Evolutionary conservation across 2,797 vertebrate species (phyloP), one percentile per base, ranked within the genome.

Genomic region (Smutsia temminckii): DNA sequence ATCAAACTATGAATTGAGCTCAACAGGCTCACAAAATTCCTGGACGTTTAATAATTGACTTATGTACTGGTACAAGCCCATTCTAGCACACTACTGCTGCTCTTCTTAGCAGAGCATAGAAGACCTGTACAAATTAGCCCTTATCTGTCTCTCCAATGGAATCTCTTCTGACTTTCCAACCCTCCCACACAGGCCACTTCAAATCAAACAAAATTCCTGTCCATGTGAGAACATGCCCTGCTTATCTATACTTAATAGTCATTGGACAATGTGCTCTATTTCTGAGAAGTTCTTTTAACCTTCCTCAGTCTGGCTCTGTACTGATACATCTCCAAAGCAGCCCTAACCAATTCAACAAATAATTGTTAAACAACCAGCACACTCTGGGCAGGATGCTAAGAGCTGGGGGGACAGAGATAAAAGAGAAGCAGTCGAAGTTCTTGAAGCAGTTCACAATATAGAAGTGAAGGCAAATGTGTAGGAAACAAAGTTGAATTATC

Each of bases 281-380:
- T 93, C 81, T 81, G 75, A 68, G 86, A 92, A 88, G 46, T 71
- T 64, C 61, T 94, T 95, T 75, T 17, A 83, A 84, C 75, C n/a
- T 75, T 91, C 64, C 55, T 81, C 6, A 61, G 34, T 71, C 49
- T 61, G 42, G 69, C 34, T 69, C 53, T 59, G 14, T 23, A 75
- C 27, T 64, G 29, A 63, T 51, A 12, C n/a, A 61, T 37, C 34
- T 91, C 75, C 61, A 87, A 83, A 93, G 53, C 63, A 83, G 29
- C 37, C n/a, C 46, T 63, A 84, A 79, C 25, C 29, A 78, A 72
- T 64, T 88, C 69, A 78, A 95, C 40, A 78, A 87, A 53, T 3
- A 86, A 23, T 72, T 93, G n/a, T 80, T 86, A 78, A 81, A 74
- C 51, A 74, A 57, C 29, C 49, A 87, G 83, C 57, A 78, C 64